Evolutionary conservation across 1,140 invertebrate species (phyloP), one percentile per base, ranked within the genome.

Genomic region (Chelonus insularis): DNA sequence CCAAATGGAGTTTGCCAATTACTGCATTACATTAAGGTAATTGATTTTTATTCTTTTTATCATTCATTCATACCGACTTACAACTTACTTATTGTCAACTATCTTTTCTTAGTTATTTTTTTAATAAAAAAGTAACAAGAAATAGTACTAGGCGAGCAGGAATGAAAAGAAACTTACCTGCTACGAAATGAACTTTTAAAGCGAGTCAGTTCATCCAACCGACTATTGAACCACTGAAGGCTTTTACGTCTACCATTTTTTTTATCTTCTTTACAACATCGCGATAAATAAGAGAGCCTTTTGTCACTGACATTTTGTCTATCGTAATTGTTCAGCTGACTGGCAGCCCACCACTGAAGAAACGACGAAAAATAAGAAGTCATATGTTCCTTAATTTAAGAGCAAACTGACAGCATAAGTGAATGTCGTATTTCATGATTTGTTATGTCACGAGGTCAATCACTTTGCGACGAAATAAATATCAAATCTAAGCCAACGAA

Each of bases 401-500:
- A 18, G 16, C 41, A 16, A 16, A 43, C 25, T 12, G 7, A 25
- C 25, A 52, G 18, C 43, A 59, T 18, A 12, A 7, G n/a, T 37
- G 36, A 23, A 12, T 11, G 12, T 16, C 41, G n/a, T 39, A 12
- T 20, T 21, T 16, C 18, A 25, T 11, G 12, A 12, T 39, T 11
- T 11, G 37, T 43, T 1, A 29, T 51, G 32, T 11, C 50, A 7
- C 5, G 5, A 23, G 51, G 59, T 61, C 43, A 55, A 61, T 61
- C 21, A 52, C 39, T 20, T 45, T 25, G 51, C 12, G 59, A 47
- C 41, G 20, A 47, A 61, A 59, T 59, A 55, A 55, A 47, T 55
- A 14, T 55, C 59, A 29, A 61, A 61, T 57, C 20, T 36, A 36
- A 47, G 23, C 43, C 56, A 57, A 36, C 39, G 2, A 41, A 6